These are phyloP conservation scores for Globia sparganii DNA, from an alignment of 2,888 invertebrate genomes.

Conservation along the genomic window DNA sequence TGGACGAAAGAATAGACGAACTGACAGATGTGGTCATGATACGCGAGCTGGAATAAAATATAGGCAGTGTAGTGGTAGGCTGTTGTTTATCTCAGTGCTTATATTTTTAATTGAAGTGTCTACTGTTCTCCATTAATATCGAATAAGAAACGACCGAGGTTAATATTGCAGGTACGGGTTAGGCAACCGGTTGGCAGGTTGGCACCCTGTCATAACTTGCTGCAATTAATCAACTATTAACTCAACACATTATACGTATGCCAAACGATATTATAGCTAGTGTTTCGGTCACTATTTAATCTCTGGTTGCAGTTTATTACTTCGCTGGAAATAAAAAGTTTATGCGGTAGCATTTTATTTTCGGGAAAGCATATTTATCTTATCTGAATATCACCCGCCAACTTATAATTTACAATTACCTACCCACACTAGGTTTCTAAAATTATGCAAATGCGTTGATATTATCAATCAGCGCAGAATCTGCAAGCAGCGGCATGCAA, in stretches of 20 bases:
- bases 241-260: constrained; percentile 43
- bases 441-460: constrained; percentile 2
- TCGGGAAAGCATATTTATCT: not conserved
- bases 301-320: not conserved
- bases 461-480: not conserved
- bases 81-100: not conserved
- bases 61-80: not conserved
- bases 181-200: constrained; percentile 44
- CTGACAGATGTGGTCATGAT: not conserved
- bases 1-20: no score
- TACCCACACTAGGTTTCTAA: not conserved
- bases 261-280: constrained; percentile 21
- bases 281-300: constrained; percentile 2
- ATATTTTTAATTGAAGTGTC: not conserved
- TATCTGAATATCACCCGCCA: not conserved
- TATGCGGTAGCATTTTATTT: not conserved
- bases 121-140: constrained; percentile 9
- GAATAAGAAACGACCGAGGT: constrained; percentile 7
- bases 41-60: constrained; percentile 6
- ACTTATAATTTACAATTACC: not conserved
- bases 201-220: constrained; percentile 56
- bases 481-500: not conserved
- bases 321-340: not conserved
- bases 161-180: constrained; percentile 3
- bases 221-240: constrained; percentile 51